These are phyloP conservation scores for Tapera naevia DNA, from an alignment of 2,797 vertebrate species.

Conservation along the genomic window DNA sequence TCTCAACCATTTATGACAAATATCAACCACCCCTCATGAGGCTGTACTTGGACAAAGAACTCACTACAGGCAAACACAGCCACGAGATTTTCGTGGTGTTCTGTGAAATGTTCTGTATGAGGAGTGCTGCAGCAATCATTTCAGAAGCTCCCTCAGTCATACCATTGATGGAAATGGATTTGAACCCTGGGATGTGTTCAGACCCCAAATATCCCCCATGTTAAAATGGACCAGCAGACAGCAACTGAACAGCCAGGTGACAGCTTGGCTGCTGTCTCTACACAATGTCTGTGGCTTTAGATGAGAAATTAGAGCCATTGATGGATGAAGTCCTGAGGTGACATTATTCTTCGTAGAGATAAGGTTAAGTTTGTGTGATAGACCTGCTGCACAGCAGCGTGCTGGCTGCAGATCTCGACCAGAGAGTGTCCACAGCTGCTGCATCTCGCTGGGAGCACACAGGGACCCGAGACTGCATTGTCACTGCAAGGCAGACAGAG, in stretches of 20 bases:
- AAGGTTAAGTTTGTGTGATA: neutral
- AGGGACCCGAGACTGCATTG: neutral
- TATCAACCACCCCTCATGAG: neutral
- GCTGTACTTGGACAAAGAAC: neutral
- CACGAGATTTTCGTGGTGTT: fast-evolving
- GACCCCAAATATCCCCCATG: neutral
- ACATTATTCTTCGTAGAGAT: fast-evolving
- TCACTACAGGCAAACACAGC: neutral
- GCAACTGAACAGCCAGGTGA: too few species aligned
- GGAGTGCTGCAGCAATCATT: fast-evolving
- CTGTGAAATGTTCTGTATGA: fast-evolving
- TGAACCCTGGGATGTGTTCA: fast-evolving
- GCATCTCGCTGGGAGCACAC: neutral
- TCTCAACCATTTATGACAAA: neutral
- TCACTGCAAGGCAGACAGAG: neutral
- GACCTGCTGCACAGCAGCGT: neutral
- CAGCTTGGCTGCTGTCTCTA: neutral
- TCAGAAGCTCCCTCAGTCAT: neutral
- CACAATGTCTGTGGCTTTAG: fast-evolving
- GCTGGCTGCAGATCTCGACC: neutral
- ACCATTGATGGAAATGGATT: too few species aligned
- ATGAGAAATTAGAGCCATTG: neutral
- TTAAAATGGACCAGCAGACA: neutral
- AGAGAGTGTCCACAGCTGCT: neutral
- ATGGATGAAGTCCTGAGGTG: neutral